Base-by-base conservation (phyloP, 64 coral and sea anemone species). In the Montipora foliosa region DNA sequence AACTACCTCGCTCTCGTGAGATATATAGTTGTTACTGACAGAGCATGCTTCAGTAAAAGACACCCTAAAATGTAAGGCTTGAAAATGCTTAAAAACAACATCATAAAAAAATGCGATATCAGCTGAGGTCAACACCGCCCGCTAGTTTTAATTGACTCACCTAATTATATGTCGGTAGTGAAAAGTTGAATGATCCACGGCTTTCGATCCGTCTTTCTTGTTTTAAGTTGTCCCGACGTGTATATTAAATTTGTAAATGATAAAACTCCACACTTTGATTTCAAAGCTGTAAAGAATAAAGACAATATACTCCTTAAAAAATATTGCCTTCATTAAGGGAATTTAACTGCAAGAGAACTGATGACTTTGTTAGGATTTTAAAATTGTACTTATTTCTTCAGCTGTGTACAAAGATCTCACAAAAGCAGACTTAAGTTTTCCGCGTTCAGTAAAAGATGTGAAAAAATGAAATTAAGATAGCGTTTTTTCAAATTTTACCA, bases 241-340 rank as follows among this genome's bases (percentile, higher is more conserved):
- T 62, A 6, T 4, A 16, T 67, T 9, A 3, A 16, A 72, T 1
- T 46, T 14, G 62, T 71, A 50, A 86, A 86, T 47, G n/a, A 71
- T 16, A 71, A 49, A 6, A 50, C 68, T 49, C 4, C 45, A 49
- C 46, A 44, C 44, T 71, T 86, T 72, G 66, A 71, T 49, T 71
- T 44, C 64, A 70, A 62, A 86, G 70, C 82, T 86, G 62, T 10
- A 7, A 46, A 12, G 66, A 71, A 86, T 12, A 71, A 16, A 50
- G 47, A 72, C 82, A 86, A 86, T 86, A 70, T 71, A 83, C 17
- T 47, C 10, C 1, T 19, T 72, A 3, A 71, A 86, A 86, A 24
- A 15, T 11, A 48, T 86, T 15, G 7, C 5, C 10, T 71, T 4
- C 10, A 12, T 11, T 8, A 49, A 71, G 45, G n/a, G 10, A 3